Percentiles rank a stretch among this genome's conserved stretches.
Evolutionary conservation across 2,888 invertebrate species (phyloP).

Genomic region (Drosophila greeni): DNA sequence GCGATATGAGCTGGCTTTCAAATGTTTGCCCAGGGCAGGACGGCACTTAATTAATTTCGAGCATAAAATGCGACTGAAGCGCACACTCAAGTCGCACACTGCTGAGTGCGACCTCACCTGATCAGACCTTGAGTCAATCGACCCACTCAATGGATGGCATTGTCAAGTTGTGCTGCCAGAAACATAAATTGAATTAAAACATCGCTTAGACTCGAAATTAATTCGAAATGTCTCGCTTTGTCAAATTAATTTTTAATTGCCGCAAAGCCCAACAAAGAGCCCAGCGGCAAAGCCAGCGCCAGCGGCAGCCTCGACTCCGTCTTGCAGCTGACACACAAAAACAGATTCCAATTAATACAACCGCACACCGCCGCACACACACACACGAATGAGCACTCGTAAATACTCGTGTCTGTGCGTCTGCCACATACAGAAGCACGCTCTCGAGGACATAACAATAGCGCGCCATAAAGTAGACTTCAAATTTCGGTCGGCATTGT

Average conservation of each 20-base stretch:
- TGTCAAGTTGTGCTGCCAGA: conserved; percentile 43
- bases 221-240: conserved; percentile 70
- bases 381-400: conserved; percentile 18
- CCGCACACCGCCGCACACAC: conserved; percentile 26
- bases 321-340: conserved; percentile 64
- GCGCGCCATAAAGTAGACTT: conserved; percentile 56
- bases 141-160: conserved; percentile 31
- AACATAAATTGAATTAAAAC: conserved; percentile 67
- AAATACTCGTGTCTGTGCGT: conserved; percentile 11
- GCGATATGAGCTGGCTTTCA: conserved; percentile 2
- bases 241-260: conserved; percentile 71
- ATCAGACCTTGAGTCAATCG: conserved; percentile 27
- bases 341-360: conserved; percentile 66
- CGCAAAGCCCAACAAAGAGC: conserved; percentile 49
- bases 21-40: conserved; percentile 6
- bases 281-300: conserved; percentile 7
- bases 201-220: conserved; percentile 62
- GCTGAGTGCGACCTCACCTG: not conserved
- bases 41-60: conserved; percentile 17
- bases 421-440: conserved; percentile 30
- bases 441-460: conserved; percentile 34
- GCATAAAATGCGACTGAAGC: conserved; percentile 8
- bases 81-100: conserved; percentile 6
- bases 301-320: conserved; percentile 38
- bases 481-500: conserved; percentile 54